Evolutionary conservation across 2,888 invertebrate genomes (phyloP), one percentile per base, ranked within the genome.

Genomic region (Tetramorium bicarinatum): DNA sequence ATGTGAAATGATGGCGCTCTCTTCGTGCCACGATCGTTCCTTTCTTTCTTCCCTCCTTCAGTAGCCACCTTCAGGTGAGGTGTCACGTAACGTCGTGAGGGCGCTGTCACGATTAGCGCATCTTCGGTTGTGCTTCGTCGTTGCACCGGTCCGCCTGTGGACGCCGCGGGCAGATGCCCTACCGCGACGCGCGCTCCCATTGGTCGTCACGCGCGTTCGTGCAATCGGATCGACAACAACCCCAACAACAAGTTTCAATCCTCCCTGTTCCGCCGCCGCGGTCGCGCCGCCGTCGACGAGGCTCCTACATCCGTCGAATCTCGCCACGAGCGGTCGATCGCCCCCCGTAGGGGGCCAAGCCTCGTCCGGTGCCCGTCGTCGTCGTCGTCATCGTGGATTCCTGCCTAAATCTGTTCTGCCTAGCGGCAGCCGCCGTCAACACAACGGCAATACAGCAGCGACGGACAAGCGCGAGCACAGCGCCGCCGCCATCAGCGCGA

Each of bases 401-500:
- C 66, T n/a, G 15, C 21, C 41, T 69, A 34, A 34, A 49, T 15
- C 29, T 7, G 25, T 9, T 18, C 64, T n/a, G 61, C 38, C 13
- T 47, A 4, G 8, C 38, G 34, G 74, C 82, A 86, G 86, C 25
- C 87, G 84, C 87, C 85, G 83, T 87, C 87, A 83, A 83, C 85
- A 49, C n/a, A 52, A n/a, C 49, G 18, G 15, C 15, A 49, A 49
- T 3, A 41, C 41, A 41, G 85, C 69, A 75, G 84, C 83, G 56
- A 56, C 41, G 25, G 52, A 76, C 44, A 67, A 80, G 13, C 44
- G 59, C 85, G 85, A 85, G 47, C 72, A 75, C 82, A 89, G 87
- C 90, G 89, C 90, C 90, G 85, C 80, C 89, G 82, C 87, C 90
- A 88, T 87, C 89, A 88, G 84, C 90, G 85, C 87, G 85, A 85